Conservation (phyloP, 2,888 invertebrate species). For the Pristionchus exspectatus region DNA sequence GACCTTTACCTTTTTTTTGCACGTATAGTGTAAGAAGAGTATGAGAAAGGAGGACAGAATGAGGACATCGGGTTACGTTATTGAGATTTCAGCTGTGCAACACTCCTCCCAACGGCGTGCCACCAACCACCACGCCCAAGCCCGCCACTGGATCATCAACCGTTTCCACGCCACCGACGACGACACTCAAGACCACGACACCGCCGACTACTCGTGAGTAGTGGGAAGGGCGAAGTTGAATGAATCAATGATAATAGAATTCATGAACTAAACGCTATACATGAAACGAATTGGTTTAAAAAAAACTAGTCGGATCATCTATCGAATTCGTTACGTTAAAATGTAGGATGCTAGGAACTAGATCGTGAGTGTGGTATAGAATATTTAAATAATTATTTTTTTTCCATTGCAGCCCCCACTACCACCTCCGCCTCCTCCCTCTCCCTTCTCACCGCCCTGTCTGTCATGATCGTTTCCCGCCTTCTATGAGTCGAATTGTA, state of each 20-base stretch:
- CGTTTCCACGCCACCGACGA: neutral
- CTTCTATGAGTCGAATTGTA: neutral
- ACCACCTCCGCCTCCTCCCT: neutral
- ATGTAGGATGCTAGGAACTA: no score
- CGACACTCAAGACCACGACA: neutral
- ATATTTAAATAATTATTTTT: no score
- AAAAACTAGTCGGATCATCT: no score
- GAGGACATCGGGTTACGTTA: neutral
- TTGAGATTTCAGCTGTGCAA: constrained; percentile 25
- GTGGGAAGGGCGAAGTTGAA: neutral
- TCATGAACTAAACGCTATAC: no score
- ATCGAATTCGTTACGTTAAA: no score
- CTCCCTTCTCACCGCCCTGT: neutral
- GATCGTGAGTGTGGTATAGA: no score
- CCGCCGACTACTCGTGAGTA: neutral
- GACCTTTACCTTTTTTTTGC: no score
- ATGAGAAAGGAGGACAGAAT: neutral
- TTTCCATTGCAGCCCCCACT: neutral
- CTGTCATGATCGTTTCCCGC: neutral
- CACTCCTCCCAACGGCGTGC: constrained; percentile 12
- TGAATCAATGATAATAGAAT: no score
- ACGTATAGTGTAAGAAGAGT: no score
- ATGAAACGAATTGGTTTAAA: no score
- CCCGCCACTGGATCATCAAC: neutral
- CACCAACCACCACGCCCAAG: neutral